phyloP scores from a whole-genome alignment of 2,888 invertebrate genomes.

The Lycaena phlaeas region DNA sequence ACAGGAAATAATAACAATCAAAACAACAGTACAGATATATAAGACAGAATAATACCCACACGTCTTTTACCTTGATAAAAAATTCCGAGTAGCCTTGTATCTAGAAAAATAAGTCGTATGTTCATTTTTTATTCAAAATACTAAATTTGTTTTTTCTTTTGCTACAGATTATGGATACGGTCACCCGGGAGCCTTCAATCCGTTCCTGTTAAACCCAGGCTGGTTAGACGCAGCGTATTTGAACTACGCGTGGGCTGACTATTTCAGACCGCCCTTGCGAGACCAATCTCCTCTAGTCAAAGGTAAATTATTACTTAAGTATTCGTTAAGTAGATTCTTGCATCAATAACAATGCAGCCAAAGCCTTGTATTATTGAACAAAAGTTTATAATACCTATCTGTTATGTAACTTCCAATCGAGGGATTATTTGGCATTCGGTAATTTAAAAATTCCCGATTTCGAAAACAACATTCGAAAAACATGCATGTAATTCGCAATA shows the following conservation, averaged over 20 bases:
- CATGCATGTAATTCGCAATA: constrained; percentile 53
- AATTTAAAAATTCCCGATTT: constrained; percentile 66
- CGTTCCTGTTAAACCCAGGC: constrained; percentile 85
- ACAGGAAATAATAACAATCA: constrained; percentile 1
- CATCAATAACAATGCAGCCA: neutral
- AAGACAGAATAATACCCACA: too few relatives aligned
- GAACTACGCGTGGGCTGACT: constrained; percentile 83
- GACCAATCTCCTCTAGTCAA: constrained; percentile 70
- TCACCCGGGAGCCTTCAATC: constrained; percentile 83
- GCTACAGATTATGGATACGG: constrained; percentile 84
- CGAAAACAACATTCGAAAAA: constrained; percentile 62
- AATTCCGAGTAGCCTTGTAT: too few relatives aligned
- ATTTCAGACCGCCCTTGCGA: constrained; percentile 74
- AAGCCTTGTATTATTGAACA: neutral
- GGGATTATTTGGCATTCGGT: constrained; percentile 54
- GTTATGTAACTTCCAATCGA: constrained; percentile 35
- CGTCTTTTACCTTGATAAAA: too few relatives aligned
- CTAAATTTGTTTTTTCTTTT: constrained; percentile 31
- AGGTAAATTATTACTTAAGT: constrained; percentile 44
- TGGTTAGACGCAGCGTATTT: constrained; percentile 91
- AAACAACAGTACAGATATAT: too few relatives aligned
- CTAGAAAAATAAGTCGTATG: too few relatives aligned
- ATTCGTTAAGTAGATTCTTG: neutral
- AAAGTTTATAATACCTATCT: constrained; percentile 8
- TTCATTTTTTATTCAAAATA: too few relatives aligned